phyloP scores from a whole-genome alignment of 1,140 invertebrate species.

The Antheraea pernyi region DNA sequence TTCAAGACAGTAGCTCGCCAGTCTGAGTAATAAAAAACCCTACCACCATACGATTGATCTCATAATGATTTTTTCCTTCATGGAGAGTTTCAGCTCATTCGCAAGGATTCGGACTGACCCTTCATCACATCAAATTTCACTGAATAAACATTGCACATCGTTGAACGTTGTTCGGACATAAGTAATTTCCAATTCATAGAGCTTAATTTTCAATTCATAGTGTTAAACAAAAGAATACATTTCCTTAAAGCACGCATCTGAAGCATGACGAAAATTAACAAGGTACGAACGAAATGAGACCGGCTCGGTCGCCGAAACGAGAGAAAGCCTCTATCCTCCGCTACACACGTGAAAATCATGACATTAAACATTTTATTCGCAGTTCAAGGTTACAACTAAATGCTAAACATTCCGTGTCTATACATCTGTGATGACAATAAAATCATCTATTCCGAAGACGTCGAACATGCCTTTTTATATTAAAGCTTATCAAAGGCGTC shows the following conservation, averaged over 20 bases:
- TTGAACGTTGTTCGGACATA: neutral
- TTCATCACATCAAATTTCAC: no score
- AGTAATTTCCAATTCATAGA: no score
- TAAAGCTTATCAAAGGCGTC: no score
- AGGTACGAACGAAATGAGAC: slow-evolving; percentile 16
- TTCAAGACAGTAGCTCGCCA: no score
- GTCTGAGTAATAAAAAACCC: no score
- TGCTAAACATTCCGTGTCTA: neutral
- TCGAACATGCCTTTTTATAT: no score
- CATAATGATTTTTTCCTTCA: no score
- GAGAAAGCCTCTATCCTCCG: slow-evolving; percentile 20
- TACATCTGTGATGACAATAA: neutral
- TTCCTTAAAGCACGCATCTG: neutral
- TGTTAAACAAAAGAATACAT: slow-evolving; percentile 4
- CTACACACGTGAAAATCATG: slow-evolving; percentile 16
- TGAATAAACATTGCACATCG: no score
- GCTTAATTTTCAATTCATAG: neutral
- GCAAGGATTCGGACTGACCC: no score
- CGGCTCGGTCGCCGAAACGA: slow-evolving; percentile 16
- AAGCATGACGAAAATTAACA: slow-evolving; percentile 6
- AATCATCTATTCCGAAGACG: neutral
- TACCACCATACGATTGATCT: no score
- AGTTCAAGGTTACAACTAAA: slow-evolving; percentile 5
- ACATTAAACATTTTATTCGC: slow-evolving; percentile 14
- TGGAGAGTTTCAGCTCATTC: no score